Conservation (phyloP, 37 sponge, comb jelly and placozoan species). For the Beroe ovata region DNA sequence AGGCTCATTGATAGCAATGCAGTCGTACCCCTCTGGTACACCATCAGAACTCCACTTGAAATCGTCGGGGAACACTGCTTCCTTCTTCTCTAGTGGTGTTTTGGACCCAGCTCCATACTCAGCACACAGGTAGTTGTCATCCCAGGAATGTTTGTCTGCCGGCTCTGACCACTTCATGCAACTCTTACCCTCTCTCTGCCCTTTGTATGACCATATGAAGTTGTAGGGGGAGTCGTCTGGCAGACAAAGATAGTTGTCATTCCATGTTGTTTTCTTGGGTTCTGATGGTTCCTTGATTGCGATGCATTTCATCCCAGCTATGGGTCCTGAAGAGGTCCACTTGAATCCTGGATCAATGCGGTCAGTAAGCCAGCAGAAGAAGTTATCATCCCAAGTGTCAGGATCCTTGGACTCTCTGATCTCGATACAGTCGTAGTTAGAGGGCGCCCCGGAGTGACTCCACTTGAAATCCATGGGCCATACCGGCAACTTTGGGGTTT, state of each 20-base stretch:
- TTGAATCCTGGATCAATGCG: background rate
- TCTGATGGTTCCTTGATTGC: background rate
- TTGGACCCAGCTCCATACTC: too few relatives aligned
- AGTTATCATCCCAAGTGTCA: background rate
- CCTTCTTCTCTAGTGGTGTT: background rate
- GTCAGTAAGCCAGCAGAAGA: background rate
- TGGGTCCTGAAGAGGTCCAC: background rate
- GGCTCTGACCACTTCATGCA: background rate
- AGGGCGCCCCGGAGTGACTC: background rate
- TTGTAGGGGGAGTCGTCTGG: conserved; percentile 24
- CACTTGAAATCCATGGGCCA: conserved; percentile 23
- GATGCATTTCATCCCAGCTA: background rate
- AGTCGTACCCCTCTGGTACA: background rate
- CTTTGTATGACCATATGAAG: background rate
- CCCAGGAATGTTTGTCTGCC: background rate
- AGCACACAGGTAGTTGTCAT: conserved; percentile 5
- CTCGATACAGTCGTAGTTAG: background rate
- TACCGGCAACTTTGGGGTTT: background rate
- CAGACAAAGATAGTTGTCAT: conserved; percentile 1
- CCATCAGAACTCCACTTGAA: background rate
- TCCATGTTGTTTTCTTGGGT: background rate
- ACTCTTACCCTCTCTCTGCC: background rate
- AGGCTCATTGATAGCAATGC: background rate
- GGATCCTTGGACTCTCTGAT: background rate
- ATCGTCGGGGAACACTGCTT: conserved; percentile 3